Percentiles rank a stretch among this genome's conserved stretches.
Conservation (phyloP, 2,888 invertebrate genomes). For the Hesperia comma region DNA sequence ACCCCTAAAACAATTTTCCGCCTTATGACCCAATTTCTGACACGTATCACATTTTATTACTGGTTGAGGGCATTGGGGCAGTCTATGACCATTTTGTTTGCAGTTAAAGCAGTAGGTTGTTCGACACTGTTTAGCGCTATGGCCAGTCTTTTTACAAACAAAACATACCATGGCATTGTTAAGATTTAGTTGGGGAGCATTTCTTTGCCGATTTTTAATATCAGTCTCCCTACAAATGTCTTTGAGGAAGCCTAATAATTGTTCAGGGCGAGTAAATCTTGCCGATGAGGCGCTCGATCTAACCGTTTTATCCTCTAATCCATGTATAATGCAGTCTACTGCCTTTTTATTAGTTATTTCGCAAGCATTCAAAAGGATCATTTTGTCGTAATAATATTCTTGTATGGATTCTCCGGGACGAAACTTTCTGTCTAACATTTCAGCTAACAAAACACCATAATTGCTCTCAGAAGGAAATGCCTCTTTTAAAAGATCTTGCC, state of each 20-base stretch:
- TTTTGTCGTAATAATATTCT: conserved; percentile 8
- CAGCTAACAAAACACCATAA: no score
- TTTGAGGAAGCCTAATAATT: not conserved
- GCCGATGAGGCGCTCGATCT: conserved; percentile 1
- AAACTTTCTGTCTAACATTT: not conserved
- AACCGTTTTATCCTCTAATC: not conserved
- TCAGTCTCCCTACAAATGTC: conserved; percentile 4
- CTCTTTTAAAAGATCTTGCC: no score
- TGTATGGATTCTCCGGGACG: not conserved
- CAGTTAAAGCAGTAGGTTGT: not conserved
- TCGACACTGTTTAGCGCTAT: not conserved
- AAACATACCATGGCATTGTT: not conserved
- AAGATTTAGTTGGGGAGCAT: not conserved
- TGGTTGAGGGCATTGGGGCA: not conserved
- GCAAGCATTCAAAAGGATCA: conserved; percentile 4
- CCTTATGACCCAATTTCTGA: not conserved
- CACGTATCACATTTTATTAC: not conserved
- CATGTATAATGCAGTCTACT: conserved; percentile 5
- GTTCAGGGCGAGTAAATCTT: not conserved
- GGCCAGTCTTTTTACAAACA: not conserved
- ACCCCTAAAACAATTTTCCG: not conserved
- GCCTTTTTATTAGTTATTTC: conserved; percentile 1
- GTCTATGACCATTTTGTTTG: conserved; percentile 1
- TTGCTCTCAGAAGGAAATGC: no score
- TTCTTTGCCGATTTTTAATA: not conserved